Evolutionary conservation across 2,888 invertebrate species (phyloP), one percentile per base, ranked within the genome.

Genomic region (Volucella zonaria): DNA sequence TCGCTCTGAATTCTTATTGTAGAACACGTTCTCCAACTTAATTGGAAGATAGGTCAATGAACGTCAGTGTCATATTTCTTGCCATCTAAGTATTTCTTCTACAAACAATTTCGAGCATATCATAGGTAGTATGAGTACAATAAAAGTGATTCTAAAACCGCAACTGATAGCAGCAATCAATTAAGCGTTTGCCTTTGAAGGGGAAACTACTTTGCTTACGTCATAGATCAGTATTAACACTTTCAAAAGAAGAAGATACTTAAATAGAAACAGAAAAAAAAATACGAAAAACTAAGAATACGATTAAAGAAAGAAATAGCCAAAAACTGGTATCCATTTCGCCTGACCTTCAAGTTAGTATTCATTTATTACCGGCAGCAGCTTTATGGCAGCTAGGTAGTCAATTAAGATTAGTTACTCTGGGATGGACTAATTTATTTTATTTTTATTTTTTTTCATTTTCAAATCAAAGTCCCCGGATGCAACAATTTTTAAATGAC

Each of bases 341-440:
- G 56, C 8, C 9, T 64, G 78, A 68, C 82, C 82, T 82, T 82
- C 82, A 59, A 40, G 47, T 62, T 64, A 68, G 12, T 59, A 74
- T 82, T 78, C 56, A 82, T 82, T 61, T 77, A 82, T 64, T 78
- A 74, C 78, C 82, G 82, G 82, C 73, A 58, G 76, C 66, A 51
- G 76, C 66, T 66, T 40, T 51, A 15, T 64, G 52, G 15, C 56
- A 61, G 42, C 31, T 31, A 31, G 31, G 6, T 40, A 47, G 67
- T 51, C 71, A 71, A 77, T 64, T 70, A 23, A 8, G 64, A 52
- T 47, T 77, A 56, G 40, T 66, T 18, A 64, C 31, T 31, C 43
- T 52, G n/a, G 14, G 14, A 31, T 6, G 31, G 31, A 31, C 31
- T 52, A 52, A 43, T 61, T 31, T 45, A 52, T 8, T n/a, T 2